Base-by-base conservation (phyloP, 1,140 invertebrate genomes). In the Drosophila sp. region DNA sequence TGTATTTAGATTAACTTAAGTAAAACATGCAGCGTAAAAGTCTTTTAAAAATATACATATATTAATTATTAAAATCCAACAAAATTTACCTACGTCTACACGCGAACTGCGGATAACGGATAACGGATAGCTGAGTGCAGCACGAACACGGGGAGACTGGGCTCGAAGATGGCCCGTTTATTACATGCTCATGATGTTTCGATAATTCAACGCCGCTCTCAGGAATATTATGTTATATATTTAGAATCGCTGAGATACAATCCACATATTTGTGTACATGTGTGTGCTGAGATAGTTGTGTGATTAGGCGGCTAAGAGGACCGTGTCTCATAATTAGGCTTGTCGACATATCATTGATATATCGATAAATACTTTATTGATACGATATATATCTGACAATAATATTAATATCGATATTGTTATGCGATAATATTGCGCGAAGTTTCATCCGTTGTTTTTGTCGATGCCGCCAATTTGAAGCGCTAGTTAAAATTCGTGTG, bases 101-200 rank as follows among this genome's bases (percentile, higher is more conserved):
- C 79, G 36, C 11, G 36, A 38, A 38, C 36, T 13, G 71, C 78
- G 79, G 81, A 66, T 71, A 81, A 72, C 78, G 79, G 81, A 66
- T 71, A 81, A 69, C 82, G 66, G 82, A 78, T 78, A 76, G 78
- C 78, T 66, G 82, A 82, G 78, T 86, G 82, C 82, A 87, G 82
- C 82, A 82, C 83, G 83, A 72, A 72, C 83, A 89, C 82, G 72
- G 80, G 78, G 82, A 87, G 80, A 83, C 80, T 83, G 80, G 80
- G 80, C 81, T 63, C 66, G 64, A 73, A 62, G 64, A 63, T 62
- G 75, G 77, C 67, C 72, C 80, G 73, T 79, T 78, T 78, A 75
- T 87, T 89, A 87, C 78, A 86, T 81, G 72, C 70, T 73, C 65
- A 74, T 43, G 46, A 21, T 45, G 38, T 43, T 59, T 65, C 61